These are phyloP conservation scores for Camponotus pennsylvanicus DNA, from an alignment of 1,140 invertebrate species.

Conservation along the genomic window DNA sequence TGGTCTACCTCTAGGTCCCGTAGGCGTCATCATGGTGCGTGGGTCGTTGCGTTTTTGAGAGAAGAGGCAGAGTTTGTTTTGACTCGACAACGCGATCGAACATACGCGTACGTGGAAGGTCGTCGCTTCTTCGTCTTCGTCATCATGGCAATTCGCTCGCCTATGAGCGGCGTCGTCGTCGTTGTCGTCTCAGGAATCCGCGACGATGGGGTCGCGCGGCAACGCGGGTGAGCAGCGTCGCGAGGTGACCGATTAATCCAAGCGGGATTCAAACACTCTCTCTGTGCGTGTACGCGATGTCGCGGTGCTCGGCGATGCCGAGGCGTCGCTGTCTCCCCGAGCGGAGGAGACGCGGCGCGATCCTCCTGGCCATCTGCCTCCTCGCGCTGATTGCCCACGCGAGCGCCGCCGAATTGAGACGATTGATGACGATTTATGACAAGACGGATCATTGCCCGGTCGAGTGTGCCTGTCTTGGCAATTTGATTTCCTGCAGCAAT, in stretches of 20 bases:
- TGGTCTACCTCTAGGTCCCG: constrained; percentile 29
- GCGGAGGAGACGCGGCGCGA: constrained; percentile 6
- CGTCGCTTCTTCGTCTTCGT: constrained; percentile 64
- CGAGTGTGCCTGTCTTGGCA: constrained; percentile 83
- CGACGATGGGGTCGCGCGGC: constrained; percentile 61
- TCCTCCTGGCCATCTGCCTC: constrained; percentile 17
- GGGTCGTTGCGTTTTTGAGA: constrained; percentile 61
- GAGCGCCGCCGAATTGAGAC: constrained; percentile 13
- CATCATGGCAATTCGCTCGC: constrained; percentile 72
- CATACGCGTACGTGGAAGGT: background rate
- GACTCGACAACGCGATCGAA: constrained; percentile 56
- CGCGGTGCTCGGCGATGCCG: constrained; percentile 58
- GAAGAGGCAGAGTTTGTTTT: constrained; percentile 75
- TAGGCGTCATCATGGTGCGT: constrained; percentile 78
- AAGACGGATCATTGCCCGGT: constrained; percentile 80
- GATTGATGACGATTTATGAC: no score
- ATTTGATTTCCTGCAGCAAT: constrained; percentile 80
- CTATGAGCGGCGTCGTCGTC: constrained; percentile 48
- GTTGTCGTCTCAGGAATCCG: background rate
- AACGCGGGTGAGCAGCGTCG: constrained; percentile 40
- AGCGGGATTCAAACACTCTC: constrained; percentile 28
- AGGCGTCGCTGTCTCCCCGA: constrained; percentile 26
- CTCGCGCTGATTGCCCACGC: background rate
- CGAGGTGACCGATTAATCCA: constrained; percentile 60
- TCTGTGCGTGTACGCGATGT: constrained; percentile 48